These are phyloP conservation scores for Eristalis pertinax DNA, from an alignment of 2,888 invertebrate genomes.

Conservation along the genomic window DNA sequence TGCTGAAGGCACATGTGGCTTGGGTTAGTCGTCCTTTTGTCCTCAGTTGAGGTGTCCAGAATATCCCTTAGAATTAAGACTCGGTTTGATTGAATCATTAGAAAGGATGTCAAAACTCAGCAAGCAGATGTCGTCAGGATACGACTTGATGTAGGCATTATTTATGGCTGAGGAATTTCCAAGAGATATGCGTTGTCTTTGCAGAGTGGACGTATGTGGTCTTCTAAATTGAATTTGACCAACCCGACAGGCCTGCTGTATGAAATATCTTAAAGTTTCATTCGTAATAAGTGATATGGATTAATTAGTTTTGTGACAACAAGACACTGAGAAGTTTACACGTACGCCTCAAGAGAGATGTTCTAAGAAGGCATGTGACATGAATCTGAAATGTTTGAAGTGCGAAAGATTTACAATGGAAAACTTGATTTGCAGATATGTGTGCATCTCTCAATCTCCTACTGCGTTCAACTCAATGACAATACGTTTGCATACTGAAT, in stretches of 20 bases:
- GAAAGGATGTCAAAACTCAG: slow-evolving; percentile 2
- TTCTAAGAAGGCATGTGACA: background rate
- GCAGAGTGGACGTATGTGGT: background rate
- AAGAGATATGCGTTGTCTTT: background rate
- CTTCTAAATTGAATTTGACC: background rate
- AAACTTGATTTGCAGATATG: too few relatives aligned
- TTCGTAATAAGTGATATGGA: background rate
- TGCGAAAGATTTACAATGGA: too few relatives aligned
- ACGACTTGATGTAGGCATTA: background rate
- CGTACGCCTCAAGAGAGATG: background rate
- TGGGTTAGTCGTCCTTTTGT: too few relatives aligned
- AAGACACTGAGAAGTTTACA: background rate
- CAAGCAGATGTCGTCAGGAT: slow-evolving; percentile 2
- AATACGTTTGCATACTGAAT: too few relatives aligned
- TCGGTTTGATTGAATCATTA: slow-evolving; percentile 20
- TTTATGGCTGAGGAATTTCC: slow-evolving; percentile 13
- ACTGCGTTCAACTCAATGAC: too few relatives aligned
- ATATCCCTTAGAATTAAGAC: background rate
- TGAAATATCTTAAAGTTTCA: background rate
- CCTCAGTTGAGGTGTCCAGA: background rate
- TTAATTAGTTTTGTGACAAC: background rate
- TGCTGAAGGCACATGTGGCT: background rate
- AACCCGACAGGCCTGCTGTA: background rate
- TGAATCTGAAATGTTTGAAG: background rate
- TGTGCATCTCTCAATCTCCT: too few relatives aligned